Percentiles rank a stretch among this genome's conserved stretches.
Conservation (phyloP, 2,113 vertebrate species). For the Lophura nycthemera region DNA sequence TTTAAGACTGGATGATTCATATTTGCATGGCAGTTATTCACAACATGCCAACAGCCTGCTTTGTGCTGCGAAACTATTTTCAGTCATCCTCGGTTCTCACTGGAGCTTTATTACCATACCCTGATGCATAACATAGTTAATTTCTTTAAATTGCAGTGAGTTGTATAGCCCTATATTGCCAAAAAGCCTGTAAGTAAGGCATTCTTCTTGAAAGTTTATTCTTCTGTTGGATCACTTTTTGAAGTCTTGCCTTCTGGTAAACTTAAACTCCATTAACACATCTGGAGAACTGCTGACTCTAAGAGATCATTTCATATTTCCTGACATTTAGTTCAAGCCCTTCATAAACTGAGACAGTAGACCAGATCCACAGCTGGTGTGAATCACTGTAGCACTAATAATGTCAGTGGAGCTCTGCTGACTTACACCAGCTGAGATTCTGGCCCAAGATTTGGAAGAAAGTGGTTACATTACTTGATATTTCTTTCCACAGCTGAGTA, state of each 20-base stretch:
- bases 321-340: constrained; percentile 53
- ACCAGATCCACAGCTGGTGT: constrained; percentile 55
- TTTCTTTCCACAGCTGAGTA: constrained; percentile 49
- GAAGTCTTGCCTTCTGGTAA: constrained; percentile 62
- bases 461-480: constrained; percentile 23
- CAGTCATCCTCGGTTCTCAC: neutral
- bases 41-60: neutral
- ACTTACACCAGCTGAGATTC: constrained; percentile 56
- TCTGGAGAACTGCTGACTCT: constrained; percentile 63
- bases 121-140: constrained; percentile 13
- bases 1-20: neutral
- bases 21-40: neutral
- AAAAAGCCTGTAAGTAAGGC: constrained; percentile 28
- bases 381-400: constrained; percentile 63
- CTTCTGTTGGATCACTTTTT: constrained; percentile 49
- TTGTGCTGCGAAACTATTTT: neutral
- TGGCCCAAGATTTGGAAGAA: constrained; percentile 46
- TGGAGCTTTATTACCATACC: constrained; percentile 5
- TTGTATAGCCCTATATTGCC: neutral
- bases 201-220: constrained; percentile 54
- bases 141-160: constrained; percentile 30
- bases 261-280: constrained; percentile 67
- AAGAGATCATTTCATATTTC: constrained; percentile 68
- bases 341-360: constrained; percentile 48
- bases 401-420: constrained; percentile 48